Evolutionary conservation across 2,797 vertebrate species (phyloP).

Genomic region (Diplodus sargus): DNA sequence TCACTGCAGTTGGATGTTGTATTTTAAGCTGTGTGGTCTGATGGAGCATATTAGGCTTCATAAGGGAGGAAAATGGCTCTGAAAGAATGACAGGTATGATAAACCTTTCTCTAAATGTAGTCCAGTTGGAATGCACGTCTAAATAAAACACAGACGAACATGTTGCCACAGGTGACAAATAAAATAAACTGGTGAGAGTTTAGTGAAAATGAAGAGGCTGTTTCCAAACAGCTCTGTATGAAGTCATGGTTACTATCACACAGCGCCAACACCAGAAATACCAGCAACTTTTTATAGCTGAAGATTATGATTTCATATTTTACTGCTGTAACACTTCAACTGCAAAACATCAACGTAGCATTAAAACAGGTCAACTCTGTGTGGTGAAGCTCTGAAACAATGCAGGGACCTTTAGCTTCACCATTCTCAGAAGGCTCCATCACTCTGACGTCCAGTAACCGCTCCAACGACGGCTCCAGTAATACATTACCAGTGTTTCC

Average conservation of each 20-base stretch:
- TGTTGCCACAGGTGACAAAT: constrained; percentile 78
- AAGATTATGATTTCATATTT: constrained; percentile 65
- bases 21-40: constrained; percentile 65
- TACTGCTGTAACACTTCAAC: constrained; percentile 34
- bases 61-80: constrained; percentile 73
- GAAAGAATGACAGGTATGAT: constrained; percentile 77
- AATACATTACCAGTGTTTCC: too few species aligned
- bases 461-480: not conserved
- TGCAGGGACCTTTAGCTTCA: constrained; percentile 37
- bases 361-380: constrained; percentile 24
- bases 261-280: constrained; percentile 61
- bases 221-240: constrained; percentile 69
- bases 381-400: constrained; percentile 50
- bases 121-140: constrained; percentile 71
- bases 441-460: constrained; percentile 22
- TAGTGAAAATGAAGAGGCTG: constrained; percentile 57
- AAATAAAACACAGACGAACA: constrained; percentile 76
- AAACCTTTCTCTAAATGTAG: constrained; percentile 72
- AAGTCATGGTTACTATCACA: constrained; percentile 78
- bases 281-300: constrained; percentile 49
- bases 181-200: constrained; percentile 74
- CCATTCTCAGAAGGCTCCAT: constrained; percentile 9
- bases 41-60: constrained; percentile 68
- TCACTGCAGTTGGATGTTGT: constrained; percentile 51
- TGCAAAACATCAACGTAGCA: constrained; percentile 22